Evolutionary conservation across 1,140 invertebrate genomes (phyloP).

Genomic region (Cryptotermes secundus): DNA sequence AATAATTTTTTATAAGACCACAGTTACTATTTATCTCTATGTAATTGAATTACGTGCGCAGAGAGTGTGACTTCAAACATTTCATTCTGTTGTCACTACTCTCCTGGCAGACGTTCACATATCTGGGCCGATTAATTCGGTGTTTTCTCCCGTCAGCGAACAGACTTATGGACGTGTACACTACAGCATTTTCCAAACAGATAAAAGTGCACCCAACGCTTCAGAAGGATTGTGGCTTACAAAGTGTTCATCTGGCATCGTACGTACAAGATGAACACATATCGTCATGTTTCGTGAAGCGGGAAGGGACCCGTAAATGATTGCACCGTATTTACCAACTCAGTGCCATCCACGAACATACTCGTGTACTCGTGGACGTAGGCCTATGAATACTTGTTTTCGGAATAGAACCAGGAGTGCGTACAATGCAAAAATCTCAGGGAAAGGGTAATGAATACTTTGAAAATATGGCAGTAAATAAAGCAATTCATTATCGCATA

Average conservation of each 20-base stretch:
- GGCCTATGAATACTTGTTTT: too few species aligned
- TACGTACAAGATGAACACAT: not conserved
- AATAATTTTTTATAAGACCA: not conserved
- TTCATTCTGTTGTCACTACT: not conserved
- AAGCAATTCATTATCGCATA: too few species aligned
- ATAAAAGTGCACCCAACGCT: not conserved
- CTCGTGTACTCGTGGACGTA: too few species aligned
- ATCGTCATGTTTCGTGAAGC: not conserved
- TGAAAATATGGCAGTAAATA: too few species aligned
- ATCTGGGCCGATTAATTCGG: not conserved
- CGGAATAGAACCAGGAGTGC: too few species aligned
- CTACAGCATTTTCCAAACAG: not conserved
- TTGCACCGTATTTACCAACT: too few species aligned
- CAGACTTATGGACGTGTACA: not conserved
- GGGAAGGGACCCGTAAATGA: not conserved
- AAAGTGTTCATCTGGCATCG: not conserved
- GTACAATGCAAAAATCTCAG: too few species aligned
- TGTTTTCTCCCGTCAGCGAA: not conserved
- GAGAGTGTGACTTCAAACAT: not conserved
- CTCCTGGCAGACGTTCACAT: not conserved
- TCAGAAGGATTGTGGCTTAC: not conserved
- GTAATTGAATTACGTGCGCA: conserved; percentile 12
- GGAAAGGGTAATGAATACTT: too few species aligned
- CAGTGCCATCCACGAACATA: too few species aligned
- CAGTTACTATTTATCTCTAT: not conserved